Evolutionary conservation across 2,113 vertebrate species (phyloP).

Genomic region (Crocuta crocuta): DNA sequence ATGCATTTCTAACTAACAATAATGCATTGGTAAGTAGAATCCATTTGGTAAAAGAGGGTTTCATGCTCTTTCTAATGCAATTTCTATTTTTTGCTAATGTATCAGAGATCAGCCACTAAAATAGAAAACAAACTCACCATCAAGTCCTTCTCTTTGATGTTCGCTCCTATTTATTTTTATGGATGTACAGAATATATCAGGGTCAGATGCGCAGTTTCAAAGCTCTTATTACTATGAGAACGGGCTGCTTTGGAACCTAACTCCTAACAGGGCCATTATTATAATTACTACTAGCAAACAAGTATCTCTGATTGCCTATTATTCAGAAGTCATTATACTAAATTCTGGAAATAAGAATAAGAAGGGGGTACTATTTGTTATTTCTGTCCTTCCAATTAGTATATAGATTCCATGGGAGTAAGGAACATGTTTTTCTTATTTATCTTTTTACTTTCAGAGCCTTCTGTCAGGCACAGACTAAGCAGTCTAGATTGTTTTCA

Average conservation of each 20-base stretch:
- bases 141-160: background rate
- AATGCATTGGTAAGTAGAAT: background rate
- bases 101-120: background rate
- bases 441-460: background rate
- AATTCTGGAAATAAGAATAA: conserved; percentile 35
- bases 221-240: background rate
- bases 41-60: conserved; percentile 29
- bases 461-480: background rate
- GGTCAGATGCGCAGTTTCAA: background rate
- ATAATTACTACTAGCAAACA: background rate
- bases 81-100: conserved; percentile 5
- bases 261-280: background rate
- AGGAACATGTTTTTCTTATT: background rate
- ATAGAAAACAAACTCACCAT: background rate
- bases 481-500: background rate
- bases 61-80: background rate
- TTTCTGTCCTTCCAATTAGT: background rate
- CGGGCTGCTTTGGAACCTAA: background rate
- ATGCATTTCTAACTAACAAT: background rate
- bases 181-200: background rate
- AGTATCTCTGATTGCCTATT: background rate
- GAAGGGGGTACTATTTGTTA: background rate
- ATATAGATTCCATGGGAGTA: background rate
- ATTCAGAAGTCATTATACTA: background rate
- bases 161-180: background rate